phyloP scores from a whole-genome alignment of 2,888 invertebrate genomes.

The Trissolcus brochymenae region DNA sequence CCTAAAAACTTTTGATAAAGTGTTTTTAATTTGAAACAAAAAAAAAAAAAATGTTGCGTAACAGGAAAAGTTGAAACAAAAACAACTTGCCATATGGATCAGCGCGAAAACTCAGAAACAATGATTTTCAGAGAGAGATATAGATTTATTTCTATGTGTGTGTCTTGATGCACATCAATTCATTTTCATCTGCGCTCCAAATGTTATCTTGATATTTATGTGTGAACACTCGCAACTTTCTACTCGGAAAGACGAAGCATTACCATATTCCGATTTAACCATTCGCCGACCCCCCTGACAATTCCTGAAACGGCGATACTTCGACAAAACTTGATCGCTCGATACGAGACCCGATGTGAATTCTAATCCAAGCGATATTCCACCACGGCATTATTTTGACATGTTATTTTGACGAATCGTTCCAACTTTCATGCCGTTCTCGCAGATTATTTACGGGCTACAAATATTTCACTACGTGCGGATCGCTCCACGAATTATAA shows the following conservation, averaged over 20 bases:
- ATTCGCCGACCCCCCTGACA: slow-evolving; percentile 36
- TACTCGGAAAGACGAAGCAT: slow-evolving; percentile 33
- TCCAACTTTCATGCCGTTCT: slow-evolving; percentile 53
- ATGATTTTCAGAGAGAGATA: slow-evolving; percentile 31
- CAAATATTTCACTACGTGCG: slow-evolving; percentile 62
- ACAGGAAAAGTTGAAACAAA: slow-evolving; percentile 4
- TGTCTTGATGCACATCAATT: slow-evolving; percentile 23
- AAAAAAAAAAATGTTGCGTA: slow-evolving; percentile 22
- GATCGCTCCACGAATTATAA: slow-evolving; percentile 41
- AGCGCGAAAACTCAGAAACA: slow-evolving; percentile 11
- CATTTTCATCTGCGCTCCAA: slow-evolving; percentile 17
- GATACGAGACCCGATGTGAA: slow-evolving; percentile 53
- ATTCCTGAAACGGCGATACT: slow-evolving; percentile 45
- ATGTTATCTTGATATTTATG: slow-evolving; percentile 51
- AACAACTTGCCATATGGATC: slow-evolving; percentile 17
- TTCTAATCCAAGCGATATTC: slow-evolving; percentile 56
- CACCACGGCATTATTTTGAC: slow-evolving; percentile 54
- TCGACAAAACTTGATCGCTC: slow-evolving; percentile 53
- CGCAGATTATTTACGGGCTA: slow-evolving; percentile 63
- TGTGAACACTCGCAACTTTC: slow-evolving; percentile 36
- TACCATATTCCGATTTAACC: slow-evolving; percentile 47
- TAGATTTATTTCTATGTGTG: slow-evolving; percentile 13
- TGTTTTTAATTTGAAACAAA: slow-evolving; percentile 17
- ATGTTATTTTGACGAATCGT: slow-evolving; percentile 59
- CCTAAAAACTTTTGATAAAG: background rate